Evolutionary conservation across 2,113 vertebrate species (phyloP), one percentile per base, ranked within the genome.

Genomic region (Orcinus orca): DNA sequence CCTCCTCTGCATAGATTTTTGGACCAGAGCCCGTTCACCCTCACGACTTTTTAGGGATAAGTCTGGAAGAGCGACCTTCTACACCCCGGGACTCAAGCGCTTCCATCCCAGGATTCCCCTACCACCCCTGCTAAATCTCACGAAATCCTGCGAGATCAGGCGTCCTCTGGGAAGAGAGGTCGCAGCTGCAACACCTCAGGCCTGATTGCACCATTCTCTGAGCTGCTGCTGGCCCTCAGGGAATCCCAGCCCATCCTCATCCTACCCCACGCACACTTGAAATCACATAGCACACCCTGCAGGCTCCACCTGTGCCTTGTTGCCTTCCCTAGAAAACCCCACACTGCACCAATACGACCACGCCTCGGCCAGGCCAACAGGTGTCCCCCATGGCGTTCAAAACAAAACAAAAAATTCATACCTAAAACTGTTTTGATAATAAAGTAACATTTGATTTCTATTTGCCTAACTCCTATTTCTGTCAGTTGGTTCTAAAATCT

Each of bases 81-180:
- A 6, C 31, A 47, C 6, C 12, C 11, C 2, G 0, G 17, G 3
- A 25, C 8, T 17, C 25, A 71, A 60, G 7, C 1, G 1, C 47
- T 62, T 63, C 53, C 21, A 15, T 26, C 33, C 29, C 18, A 76
- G 31, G 33, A 53, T n/a, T 29, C 8, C 41, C 33, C 53, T 17
- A 29, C 14, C 23, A 58, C 21, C 3, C 41, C 31, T 53, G 4
- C 0, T 44, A 53, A 26, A 41, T 76, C n/a, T n/a, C n/a, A 0
- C 1, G 1, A 18, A 47, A 76, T 47, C n/a, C 67, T 13, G 0
- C 2, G 21, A 73, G 36, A 73, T 44, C 41, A 86, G 55, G 33
- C 10, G 7, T 83, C 18, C 58, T 11, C 36, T 29, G 21, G 12
- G 53, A n/a, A 38, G 6, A 68, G 4, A 33, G 14, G 31, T 38